Percentiles rank a stretch among this genome's conserved stretches.
phyloP scores from a whole-genome alignment of 2,888 invertebrate genomes.

The Cylindroiulus punctatus region DNA sequence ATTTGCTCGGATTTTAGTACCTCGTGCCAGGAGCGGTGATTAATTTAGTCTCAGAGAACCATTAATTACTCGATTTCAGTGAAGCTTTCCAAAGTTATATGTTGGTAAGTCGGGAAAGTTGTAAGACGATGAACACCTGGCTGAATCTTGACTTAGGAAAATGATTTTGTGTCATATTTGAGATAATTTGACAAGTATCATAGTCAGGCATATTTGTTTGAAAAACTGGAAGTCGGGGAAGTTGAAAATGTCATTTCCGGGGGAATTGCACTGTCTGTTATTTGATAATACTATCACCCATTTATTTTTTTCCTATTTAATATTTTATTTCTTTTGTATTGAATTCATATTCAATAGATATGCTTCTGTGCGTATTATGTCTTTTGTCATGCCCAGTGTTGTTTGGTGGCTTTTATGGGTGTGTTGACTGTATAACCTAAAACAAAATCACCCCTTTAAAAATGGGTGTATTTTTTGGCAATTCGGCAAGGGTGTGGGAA shows the following conservation, averaged over 20 bases:
- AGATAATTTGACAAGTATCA: too few relatives aligned
- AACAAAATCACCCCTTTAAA: neutral
- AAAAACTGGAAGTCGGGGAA: too few relatives aligned
- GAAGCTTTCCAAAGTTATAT: neutral
- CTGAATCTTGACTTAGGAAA: too few relatives aligned
- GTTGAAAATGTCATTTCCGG: too few relatives aligned
- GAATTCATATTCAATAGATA: neutral
- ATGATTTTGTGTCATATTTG: too few relatives aligned
- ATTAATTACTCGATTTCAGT: neutral
- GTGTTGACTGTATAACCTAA: neutral
- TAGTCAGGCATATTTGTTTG: too few relatives aligned
- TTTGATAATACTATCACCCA: too few relatives aligned
- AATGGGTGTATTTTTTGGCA: neutral
- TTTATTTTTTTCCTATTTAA: too few relatives aligned
- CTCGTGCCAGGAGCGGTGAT: neutral
- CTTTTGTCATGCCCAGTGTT: neutral
- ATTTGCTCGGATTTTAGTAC: neutral
- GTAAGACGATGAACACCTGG: too few relatives aligned
- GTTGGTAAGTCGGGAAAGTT: neutral
- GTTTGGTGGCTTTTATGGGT: neutral
- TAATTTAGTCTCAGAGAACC: conserved; percentile 11
- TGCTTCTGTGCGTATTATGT: neutral
- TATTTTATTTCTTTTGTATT: neutral
- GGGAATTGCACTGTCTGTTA: too few relatives aligned
- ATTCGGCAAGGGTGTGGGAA: conserved; percentile 7